Conservation (phyloP, 2,797 vertebrate genomes). For the Diglossa cyanea region DNA sequence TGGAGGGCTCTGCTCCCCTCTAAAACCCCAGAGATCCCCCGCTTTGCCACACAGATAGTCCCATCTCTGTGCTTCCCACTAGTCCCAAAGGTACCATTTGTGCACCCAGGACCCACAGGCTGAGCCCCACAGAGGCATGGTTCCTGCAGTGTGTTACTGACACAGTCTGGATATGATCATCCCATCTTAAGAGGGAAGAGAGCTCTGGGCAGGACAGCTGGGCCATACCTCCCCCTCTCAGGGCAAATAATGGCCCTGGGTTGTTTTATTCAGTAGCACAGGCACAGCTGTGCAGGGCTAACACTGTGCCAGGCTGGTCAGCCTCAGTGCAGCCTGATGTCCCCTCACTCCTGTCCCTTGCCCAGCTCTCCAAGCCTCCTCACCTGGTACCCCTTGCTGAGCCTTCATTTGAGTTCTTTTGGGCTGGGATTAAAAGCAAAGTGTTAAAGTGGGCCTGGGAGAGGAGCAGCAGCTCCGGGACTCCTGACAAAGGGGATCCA, state of each 20-base stretch:
- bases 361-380: neutral
- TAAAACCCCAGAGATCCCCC: neutral
- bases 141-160: rapidly evolving
- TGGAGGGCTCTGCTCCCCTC: neutral
- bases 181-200: neutral
- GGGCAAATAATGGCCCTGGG: neutral
- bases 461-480: neutral
- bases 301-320: neutral
- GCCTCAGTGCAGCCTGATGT: neutral
- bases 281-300: rapidly evolving
- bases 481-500: neutral
- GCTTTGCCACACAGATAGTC: neutral
- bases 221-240: neutral
- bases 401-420: neutral
- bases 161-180: neutral
- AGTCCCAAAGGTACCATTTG: neutral
- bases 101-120: neutral
- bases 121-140: rapidly evolving
- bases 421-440: neutral
- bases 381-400: neutral
- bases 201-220: neutral
- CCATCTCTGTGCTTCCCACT: neutral
- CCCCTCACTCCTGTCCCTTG: rapidly evolving
- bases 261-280: neutral
- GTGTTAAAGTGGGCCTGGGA: neutral